Conservation (phyloP, 2,113 vertebrate species). For the Coturnix japonica region DNA sequence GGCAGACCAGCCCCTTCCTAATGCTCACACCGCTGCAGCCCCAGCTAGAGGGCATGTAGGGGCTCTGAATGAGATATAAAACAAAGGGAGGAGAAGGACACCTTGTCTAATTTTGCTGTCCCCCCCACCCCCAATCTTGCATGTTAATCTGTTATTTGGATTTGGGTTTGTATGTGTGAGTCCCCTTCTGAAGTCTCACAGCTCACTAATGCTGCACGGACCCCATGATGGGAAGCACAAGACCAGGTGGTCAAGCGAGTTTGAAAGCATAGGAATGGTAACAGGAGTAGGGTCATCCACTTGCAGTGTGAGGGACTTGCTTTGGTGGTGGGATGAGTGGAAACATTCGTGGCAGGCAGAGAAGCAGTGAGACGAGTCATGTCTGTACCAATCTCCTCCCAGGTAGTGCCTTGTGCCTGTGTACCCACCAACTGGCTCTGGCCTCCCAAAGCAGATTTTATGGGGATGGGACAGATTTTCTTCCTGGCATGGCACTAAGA, state of each 20-base stretch:
- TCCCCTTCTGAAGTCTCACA: background rate
- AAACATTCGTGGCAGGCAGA: background rate
- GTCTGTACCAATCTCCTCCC: background rate
- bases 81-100: background rate
- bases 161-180: too few relatives aligned
- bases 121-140: too few relatives aligned
- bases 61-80: background rate
- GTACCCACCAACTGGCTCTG: background rate
- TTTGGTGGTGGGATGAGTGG: background rate
- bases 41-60: background rate
- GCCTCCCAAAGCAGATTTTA: background rate
- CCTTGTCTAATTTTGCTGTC: too few relatives aligned
- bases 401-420: background rate
- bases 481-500: background rate
- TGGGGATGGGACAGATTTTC: accelerated
- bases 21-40: background rate
- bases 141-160: too few relatives aligned
- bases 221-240: background rate
- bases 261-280: background rate
- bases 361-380: background rate
- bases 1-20: background rate
- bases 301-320: accelerated
- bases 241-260: background rate
- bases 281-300: background rate
- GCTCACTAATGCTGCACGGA: background rate